Evolutionary conservation across 2,888 invertebrate species (phyloP), one percentile per base, ranked within the genome.

Genomic region (Pasiphila rectangulata): DNA sequence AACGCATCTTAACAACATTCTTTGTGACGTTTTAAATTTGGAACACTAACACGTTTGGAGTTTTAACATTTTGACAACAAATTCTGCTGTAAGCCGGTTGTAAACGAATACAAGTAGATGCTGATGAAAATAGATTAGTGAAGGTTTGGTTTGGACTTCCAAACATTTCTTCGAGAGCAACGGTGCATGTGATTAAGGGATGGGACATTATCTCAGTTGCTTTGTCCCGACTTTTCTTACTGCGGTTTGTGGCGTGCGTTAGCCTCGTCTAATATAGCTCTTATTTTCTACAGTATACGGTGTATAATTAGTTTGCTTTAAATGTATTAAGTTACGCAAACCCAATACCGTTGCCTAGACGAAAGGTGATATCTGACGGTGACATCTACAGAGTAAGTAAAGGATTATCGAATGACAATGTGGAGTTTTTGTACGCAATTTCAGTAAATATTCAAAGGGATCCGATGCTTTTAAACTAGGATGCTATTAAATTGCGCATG

Each of bases 101-200:
- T 81, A 71, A 75, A 73, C 67, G 71, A 65, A 72, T 65, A n/a
- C n/a, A 82, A 83, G 80, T 75, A 76, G 77, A 72, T 63, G 67
- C 61, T 65, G 56, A 61, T 68, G 41, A 61, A 79, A 84, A 82
- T 81, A 83, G 79, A 78, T 75, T 70, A 63, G 61, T 61, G 69
- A 71, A 76, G 75, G 71, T 77, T 77, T 75, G 72, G 67, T 74
- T 79, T 72, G 72, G 71, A 74, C 73, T 73, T 74, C 75, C 75
- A 80, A 84, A 83, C 75, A 83, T 75, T 84, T 83, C 83, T 86
- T 83, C 76, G 72, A 73, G 76, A 70, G 79, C 85, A 88, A 64
- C 84, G 78, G 81, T 79, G 87, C 87, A 88, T 88, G 84, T 87
- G 85, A 88, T 88, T 87, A 87, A 82, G 81, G 86, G 86, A 87